Percentiles rank a stretch among this genome's conserved stretches.
Evolutionary conservation across 2,113 vertebrate species (phyloP).

Genomic region (Sylvietta virens): DNA sequence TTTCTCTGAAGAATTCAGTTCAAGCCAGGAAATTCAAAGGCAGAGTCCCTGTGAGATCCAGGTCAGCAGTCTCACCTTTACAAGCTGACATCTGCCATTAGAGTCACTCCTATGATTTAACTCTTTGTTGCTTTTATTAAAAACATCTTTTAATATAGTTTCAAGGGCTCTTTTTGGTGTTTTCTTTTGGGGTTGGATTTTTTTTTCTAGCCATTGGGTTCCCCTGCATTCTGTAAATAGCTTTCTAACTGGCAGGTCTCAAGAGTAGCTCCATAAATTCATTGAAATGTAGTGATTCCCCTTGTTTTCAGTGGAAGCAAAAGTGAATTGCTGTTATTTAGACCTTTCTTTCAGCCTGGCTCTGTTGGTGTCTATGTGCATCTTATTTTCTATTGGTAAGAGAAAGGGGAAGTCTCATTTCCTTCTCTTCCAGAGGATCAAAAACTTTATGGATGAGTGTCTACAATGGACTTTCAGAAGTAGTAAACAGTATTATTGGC

Average conservation of each 20-base stretch:
- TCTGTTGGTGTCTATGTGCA: background rate
- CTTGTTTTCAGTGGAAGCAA: background rate
- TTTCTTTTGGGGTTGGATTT: background rate
- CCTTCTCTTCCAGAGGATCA: background rate
- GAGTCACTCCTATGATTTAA: background rate
- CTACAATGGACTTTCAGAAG: background rate
- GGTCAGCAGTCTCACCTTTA: background rate
- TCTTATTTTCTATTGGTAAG: background rate
- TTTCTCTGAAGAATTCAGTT: background rate
- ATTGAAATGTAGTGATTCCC: background rate
- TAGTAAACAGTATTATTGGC: background rate
- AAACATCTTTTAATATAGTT: background rate
- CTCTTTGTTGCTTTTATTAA: background rate
- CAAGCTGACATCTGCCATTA: background rate
- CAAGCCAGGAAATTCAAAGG: background rate
- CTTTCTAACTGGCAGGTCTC: background rate
- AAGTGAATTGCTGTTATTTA: background rate
- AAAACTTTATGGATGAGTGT: background rate
- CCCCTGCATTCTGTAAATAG: background rate
- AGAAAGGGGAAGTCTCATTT: background rate
- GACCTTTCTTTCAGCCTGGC: background rate
- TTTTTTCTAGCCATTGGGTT: background rate
- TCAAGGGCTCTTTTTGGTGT: background rate
- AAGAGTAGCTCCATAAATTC: background rate
- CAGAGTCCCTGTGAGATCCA: background rate